phyloP scores from a whole-genome alignment of 2,113 vertebrate species.

The Prochilodus magdalenae region DNA sequence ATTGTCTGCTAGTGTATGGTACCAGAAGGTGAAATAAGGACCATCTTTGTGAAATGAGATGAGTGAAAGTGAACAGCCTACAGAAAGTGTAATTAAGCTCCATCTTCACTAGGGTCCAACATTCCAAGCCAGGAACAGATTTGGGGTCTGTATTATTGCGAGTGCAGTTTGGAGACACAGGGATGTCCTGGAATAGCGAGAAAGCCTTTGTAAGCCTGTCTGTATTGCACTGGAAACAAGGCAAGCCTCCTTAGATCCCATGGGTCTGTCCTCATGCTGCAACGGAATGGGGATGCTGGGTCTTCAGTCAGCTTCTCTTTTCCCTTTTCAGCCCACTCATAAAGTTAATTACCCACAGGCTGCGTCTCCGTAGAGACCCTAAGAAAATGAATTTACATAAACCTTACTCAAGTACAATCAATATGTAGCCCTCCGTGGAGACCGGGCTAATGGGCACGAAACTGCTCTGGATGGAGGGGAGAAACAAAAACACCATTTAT shows the following conservation, averaged over 20 bases:
- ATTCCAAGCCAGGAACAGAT: too few species aligned
- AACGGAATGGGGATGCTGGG: not conserved
- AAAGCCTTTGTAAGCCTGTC: not conserved
- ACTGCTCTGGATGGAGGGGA: not conserved
- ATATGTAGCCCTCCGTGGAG: not conserved
- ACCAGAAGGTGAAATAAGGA: too few species aligned
- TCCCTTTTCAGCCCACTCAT: not conserved
- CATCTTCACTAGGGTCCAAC: too few species aligned
- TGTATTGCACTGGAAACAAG: not conserved
- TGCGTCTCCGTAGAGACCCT: not conserved
- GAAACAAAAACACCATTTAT: not conserved
- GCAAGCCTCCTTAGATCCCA: not conserved
- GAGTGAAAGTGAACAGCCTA: too few species aligned
- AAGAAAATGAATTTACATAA: constrained; percentile 23
- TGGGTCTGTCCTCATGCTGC: not conserved
- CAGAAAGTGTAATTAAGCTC: too few species aligned
- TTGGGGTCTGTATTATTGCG: too few species aligned
- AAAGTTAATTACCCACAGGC: constrained; percentile 1
- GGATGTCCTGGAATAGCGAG: not conserved
- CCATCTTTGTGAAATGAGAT: too few species aligned
- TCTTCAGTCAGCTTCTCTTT: not conserved
- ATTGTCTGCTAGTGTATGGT: too few species aligned
- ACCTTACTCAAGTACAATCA: not conserved
- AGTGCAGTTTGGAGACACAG: too few species aligned
- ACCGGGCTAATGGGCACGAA: not conserved